Base-by-base conservation (phyloP, 2,888 invertebrate genomes). In the Agelastica alni region DNA sequence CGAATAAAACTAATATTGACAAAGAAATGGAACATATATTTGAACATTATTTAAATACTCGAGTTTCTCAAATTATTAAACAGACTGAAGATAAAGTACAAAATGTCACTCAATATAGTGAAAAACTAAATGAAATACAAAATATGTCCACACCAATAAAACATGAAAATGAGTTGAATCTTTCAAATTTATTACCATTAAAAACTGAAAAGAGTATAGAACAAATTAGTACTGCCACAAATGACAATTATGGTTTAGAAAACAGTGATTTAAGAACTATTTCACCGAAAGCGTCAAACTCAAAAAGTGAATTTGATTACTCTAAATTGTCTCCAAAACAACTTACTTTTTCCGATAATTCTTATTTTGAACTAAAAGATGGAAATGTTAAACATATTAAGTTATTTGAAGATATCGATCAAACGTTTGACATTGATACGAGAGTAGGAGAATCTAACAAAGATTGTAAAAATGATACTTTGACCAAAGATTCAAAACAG, bases 11-110 rank as follows among this genome's bases (percentile, higher is more conserved):
- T 17, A 26, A 57, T 36, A 64, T 65, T 20, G 65, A 66, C 34
- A 44, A 56, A 26, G 65, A 65, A 43, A 66, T 66, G 65, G 51
- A 65, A 13, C 59, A 59, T 13, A 65, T 66, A 32, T 59, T 66
- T 43, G 60, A 64, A 48, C 59, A 60, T 41, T 66, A 66, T 54
- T 51, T 66, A 10, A 59, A 65, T 16, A 62, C 63, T 6, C 56
- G 61, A 32, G 49, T 62, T 6, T 65, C 66, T 3, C 53, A 60
- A 20, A 47, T 66, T 20, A 56, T 64, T 2, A 63, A 60, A 30
- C 51, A 56, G 36, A 56, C 60, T 2, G 60, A 54, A 36, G 53
- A 26, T 13, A 53, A 58, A 46, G 22, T 48, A 5, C 18, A 39
- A 12, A 12, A 5, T 12, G 18, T 2, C 12, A 12, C 37, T 39